Evolutionary conservation across 2,113 vertebrate species (phyloP), one percentile per base, ranked within the genome.

Genomic region (Strix aluco): DNA sequence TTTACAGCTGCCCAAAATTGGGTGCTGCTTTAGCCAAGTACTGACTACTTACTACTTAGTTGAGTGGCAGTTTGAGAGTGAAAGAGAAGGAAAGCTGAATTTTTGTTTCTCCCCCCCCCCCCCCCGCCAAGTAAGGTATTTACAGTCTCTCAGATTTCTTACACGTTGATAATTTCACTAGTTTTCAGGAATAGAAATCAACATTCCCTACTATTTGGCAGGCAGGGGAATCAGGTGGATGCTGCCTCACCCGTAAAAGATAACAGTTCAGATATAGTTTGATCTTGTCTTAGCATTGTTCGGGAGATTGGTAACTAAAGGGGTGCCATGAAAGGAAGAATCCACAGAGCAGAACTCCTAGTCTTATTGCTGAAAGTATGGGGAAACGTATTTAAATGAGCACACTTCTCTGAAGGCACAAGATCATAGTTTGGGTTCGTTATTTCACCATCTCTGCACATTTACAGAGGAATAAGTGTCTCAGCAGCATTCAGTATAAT

Each of bases 51-150:
- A 18, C 12, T 69, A 29, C 13, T 12, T 29, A 51, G 47, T 1
- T 82, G 2, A 86, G 32, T 32, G 6, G 29, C 15, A 82, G 23
- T 59, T 77, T 58, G 30, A 55, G 22, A 72, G 8, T 15, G 30
- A 74, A 63, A 82, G n/a, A 6, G 3, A 85, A 63, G 7, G 14
- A 80, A 90, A 34, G 30, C 16, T 38, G 8, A 67, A n/a, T 72
- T 61, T 65, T 3, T 10, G 10, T 34, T 70, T 26, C 15, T 23
- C 8, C 6, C 4, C 5, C 2, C 5, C 6, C 30, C 13, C 5
- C 2, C 5, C 6, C 30, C 13, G 5, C 23, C 22, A 40, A 11
- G 9, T 7, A 34, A 19, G 3, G 8, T 29, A 72, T 72, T 67
- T 82, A 42, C 13, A 59, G 20, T 23, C 21, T 18, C 6, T 78